Base-by-base conservation (phyloP, 2,797 vertebrate genomes). In the Notoglanidium macrostoma region DNA sequence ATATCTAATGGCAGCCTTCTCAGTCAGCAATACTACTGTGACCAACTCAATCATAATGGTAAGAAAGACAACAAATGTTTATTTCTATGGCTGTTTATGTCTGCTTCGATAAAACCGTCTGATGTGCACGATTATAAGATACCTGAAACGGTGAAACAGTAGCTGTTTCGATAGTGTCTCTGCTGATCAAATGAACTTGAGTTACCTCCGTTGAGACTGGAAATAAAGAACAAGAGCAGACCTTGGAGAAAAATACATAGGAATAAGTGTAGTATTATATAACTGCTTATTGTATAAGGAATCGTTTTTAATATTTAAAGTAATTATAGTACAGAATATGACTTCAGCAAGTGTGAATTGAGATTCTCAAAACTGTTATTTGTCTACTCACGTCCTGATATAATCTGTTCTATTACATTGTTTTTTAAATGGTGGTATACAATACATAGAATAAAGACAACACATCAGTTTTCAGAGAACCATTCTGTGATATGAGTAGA, bases 31-130 rank as follows among this genome's bases (percentile, higher is more conserved):
- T 86, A 93, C 94, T 26, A 72, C 92, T 54, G 90, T 95, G 85
- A 95, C 95, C 89, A 96, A 96, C 93, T 94, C 95, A 90, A 94
- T 96, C 93, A 94, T 96, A 87, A 95, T 96, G 96, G 95, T 96
- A 93, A 95, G 95, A 92, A 73, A 49, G 35, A 26, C 46, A 21
- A 15, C 0, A n/a, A 61, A 6, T 40, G 44, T 72, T 65, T 54
- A 76, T 67, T 54, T 68, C n/a, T 51, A 26, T 55, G 32, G 32
- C 23, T 32, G 5, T 76, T 17, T 35, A 29, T 21, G 57, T 59
- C 12, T 19, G 40, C 7, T 29, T 54, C 32, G 29, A 26, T 21
- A 26, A 35, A 23, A 46, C 76, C 5, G 26, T 73, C 19, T 68
- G 67, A 8, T 63, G 77, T 59, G 57, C 35, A 44, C 12, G 12